Percentiles rank a stretch among this genome's conserved stretches.
Conservation (phyloP, 2,113 vertebrate species). For the Pao palembangensis region DNA sequence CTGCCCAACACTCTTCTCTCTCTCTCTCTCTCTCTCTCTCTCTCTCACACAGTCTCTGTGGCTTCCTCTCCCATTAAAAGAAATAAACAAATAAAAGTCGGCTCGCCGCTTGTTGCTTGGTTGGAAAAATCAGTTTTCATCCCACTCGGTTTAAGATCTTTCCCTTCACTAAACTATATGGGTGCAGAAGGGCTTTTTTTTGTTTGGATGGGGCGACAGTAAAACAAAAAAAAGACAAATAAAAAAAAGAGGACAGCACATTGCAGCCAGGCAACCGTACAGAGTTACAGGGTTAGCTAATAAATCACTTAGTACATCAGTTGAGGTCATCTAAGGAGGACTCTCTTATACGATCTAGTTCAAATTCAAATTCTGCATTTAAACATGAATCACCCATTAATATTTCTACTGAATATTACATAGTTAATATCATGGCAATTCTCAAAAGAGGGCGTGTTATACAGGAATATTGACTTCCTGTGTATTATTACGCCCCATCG, state of each 20-base stretch:
- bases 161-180: not conserved
- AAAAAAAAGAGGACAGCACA: no score
- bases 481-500: slow-evolving; percentile 30
- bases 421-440: slow-evolving; percentile 34
- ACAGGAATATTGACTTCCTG: slow-evolving; percentile 35
- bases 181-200: not conserved
- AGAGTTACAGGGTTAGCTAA: not conserved
- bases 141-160: slow-evolving; percentile 1
- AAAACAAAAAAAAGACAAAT: no score
- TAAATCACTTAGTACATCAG: slow-evolving; percentile 1
- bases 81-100: not conserved
- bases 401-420: slow-evolving; percentile 12
- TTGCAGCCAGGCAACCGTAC: no score
- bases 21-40: slow-evolving; percentile 7
- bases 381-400: slow-evolving; percentile 52
- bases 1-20: slow-evolving; percentile 37
- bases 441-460: slow-evolving; percentile 25
- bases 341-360: no score
- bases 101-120: slow-evolving; percentile 29
- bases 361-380: slow-evolving; percentile 7
- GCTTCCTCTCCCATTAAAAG: slow-evolving; percentile 32
- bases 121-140: slow-evolving; percentile 17
- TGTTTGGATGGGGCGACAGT: no score
- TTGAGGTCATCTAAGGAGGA: not conserved
- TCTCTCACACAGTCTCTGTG: slow-evolving; percentile 16